phyloP scores from a whole-genome alignment of 2,888 invertebrate species.

The Gastrophysa polygoni region DNA sequence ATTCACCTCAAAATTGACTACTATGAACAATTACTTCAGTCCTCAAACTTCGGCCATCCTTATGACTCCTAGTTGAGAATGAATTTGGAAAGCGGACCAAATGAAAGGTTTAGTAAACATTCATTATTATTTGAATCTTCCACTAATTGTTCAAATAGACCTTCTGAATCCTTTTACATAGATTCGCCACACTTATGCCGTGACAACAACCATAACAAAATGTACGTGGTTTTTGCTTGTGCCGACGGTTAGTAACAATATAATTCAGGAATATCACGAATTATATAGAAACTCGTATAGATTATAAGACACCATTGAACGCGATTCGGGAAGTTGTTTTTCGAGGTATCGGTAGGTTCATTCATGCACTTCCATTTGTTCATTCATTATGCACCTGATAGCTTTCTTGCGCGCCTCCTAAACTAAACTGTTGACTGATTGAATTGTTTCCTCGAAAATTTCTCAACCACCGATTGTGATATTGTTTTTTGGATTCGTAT shows the following conservation, averaged over 20 bases:
- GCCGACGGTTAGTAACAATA: constrained; percentile 30
- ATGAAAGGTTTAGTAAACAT: not conserved
- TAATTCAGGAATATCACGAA: too few relatives aligned
- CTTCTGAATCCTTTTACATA: not conserved
- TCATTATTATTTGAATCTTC: not conserved
- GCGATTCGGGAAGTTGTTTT: not conserved
- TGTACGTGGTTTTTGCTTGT: constrained; percentile 34
- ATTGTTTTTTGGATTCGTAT: too few relatives aligned
- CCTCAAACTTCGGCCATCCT: too few relatives aligned
- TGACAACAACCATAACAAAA: not conserved
- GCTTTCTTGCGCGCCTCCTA: constrained; percentile 22
- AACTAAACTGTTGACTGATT: not conserved
- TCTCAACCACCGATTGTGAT: not conserved
- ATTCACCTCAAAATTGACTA: too few relatives aligned
- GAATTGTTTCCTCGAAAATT: not conserved
- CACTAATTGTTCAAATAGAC: not conserved
- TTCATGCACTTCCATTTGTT: constrained; percentile 34
- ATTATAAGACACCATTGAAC: too few relatives aligned
- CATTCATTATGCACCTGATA: constrained; percentile 45
- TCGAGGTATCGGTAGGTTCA: too few relatives aligned
- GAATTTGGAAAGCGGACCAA: not conserved
- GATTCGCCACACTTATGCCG: too few relatives aligned
- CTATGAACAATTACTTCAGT: too few relatives aligned
- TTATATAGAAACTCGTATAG: too few relatives aligned
- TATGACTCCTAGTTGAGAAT: not conserved